Percentiles rank a stretch among this genome's conserved stretches.
Evolutionary conservation across 2,888 invertebrate species (phyloP).

Genomic region (Sphecodes monilicornis): DNA sequence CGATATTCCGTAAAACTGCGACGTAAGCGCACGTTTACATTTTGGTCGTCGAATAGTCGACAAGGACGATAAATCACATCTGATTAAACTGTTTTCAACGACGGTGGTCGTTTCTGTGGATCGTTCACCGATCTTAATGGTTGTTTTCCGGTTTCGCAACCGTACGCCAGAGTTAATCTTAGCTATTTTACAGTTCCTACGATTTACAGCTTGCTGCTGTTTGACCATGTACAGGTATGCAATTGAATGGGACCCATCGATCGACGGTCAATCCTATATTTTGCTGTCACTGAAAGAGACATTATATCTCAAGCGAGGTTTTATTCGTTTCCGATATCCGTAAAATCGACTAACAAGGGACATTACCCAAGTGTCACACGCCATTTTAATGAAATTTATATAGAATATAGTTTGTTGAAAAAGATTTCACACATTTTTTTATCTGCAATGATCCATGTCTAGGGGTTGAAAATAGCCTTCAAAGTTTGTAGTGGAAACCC

Average conservation of each 20-base stretch:
- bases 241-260: background rate
- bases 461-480: no score
- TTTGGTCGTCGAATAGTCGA: conserved; percentile 32
- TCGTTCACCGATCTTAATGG: conserved; percentile 68
- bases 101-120: conserved; percentile 64
- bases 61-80: conserved; percentile 70
- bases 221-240: conserved; percentile 24
- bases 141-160: conserved; percentile 72
- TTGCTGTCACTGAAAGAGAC: background rate
- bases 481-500: no score
- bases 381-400: no score
- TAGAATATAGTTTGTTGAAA: no score
- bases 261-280: background rate
- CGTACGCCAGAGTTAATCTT: conserved; percentile 67
- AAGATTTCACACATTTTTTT: no score
- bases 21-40: conserved; percentile 23
- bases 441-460: no score
- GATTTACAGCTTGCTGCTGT: conserved; percentile 38
- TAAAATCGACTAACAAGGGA: background rate
- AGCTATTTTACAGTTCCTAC: conserved; percentile 58
- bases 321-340: background rate
- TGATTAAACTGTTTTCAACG: conserved; percentile 70
- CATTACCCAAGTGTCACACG: no score
- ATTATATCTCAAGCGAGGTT: background rate
- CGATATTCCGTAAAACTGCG: conserved; percentile 37